A percentile compares a stretch with the other conserved stretches of the same genome.
Evolutionary conservation across 2,113 vertebrate species (phyloP).

Genomic region (Erythrolamprus reginae): DNA sequence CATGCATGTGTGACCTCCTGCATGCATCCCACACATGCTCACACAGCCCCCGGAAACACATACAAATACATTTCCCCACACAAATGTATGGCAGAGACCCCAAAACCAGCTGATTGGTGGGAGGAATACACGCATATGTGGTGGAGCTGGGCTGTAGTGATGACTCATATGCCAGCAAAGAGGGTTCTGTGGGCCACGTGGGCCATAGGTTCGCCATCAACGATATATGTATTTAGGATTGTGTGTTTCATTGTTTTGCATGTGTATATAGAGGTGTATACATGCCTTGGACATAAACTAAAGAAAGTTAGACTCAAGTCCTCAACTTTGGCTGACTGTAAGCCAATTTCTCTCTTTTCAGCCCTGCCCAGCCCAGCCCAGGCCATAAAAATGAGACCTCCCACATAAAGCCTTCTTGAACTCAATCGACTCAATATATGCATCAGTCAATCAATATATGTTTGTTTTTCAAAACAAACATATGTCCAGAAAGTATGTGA

Average conservation of each 20-base stretch:
- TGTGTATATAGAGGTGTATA: background rate
- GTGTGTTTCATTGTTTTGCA: background rate
- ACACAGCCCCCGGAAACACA: too few relatives aligned
- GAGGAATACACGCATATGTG: too few relatives aligned
- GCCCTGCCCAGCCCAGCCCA: background rate
- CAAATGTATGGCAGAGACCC: too few relatives aligned
- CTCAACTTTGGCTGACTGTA: background rate
- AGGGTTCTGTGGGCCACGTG: too few relatives aligned
- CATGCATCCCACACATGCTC: too few relatives aligned
- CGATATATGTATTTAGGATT: background rate
- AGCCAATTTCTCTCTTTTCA: background rate
- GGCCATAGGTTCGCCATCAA: too few relatives aligned
- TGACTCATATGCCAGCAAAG: too few relatives aligned
- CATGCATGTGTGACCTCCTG: too few relatives aligned
- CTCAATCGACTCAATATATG: background rate
- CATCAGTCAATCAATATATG: background rate
- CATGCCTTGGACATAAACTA: background rate
- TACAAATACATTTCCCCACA: too few relatives aligned
- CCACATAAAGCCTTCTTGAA: background rate
- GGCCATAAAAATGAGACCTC: background rate
- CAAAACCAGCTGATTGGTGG: too few relatives aligned
- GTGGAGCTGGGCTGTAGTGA: too few relatives aligned
- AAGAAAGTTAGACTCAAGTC: background rate
- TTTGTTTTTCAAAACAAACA: background rate
- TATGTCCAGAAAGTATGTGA: background rate